Base-by-base conservation (phyloP, 2,888 invertebrate genomes). In the Aelia acuminata region DNA sequence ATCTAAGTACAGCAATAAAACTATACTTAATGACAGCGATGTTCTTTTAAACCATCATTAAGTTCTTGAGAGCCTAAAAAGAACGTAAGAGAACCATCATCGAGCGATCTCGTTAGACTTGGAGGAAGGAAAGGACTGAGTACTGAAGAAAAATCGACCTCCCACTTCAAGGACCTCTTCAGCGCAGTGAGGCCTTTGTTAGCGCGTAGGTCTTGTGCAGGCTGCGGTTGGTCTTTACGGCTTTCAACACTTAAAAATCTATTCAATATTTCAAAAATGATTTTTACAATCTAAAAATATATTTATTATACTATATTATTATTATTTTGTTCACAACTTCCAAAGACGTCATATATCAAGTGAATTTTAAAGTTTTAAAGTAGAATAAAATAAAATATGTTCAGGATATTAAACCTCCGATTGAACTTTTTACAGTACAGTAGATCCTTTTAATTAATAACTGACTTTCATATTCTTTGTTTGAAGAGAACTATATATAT, bases 101-200 rank as follows among this genome's bases (percentile, higher is more conserved):
- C 2, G 31, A 13, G 15, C 63, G 63, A 63, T 63, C 63, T 63
- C 63, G 63, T 63, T 63, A 63, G 63, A 63, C 26, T 31, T n/a
- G 26, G 31, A 31, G 15, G 10, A 1, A 53, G 63, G 31, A 63
- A 63, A 15, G 26, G 31, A 4, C 15, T 63, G 63, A 43, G 15
- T 3, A 63, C 63, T 63, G 63, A 31, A 63, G 63, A 63, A 63
- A 63, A 31, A 31, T 63, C 63, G 63, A 63, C 63, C 63, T 63
- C 26, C 31, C 63, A 31, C 63, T 31, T 63, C 63, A 63, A 63
- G 63, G 63, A 15, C 31, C 63, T 63, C 63, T 63, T n/a, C 53
- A 53, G 53, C 7, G 53, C 22, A 53, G 22, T 63, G 63, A 63
- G 63, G 63, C 31, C 31, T 63, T 63, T 63, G 63, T 63, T 63